These are phyloP conservation scores for Drosophila subpulchrella DNA, from an alignment of 1,140 invertebrate genomes.

Conservation along the genomic window DNA sequence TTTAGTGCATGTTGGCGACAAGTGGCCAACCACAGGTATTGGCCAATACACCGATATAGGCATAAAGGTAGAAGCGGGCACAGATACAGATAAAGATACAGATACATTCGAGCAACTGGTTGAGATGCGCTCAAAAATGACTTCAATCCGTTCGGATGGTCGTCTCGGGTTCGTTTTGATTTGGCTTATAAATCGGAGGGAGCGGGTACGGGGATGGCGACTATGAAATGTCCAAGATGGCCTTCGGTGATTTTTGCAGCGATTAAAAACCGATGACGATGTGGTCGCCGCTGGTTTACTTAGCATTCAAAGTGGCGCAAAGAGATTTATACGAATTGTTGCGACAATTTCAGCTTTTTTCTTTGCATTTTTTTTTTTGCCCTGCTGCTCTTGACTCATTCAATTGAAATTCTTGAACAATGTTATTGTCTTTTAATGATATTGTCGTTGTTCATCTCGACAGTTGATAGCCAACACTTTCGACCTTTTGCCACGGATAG, in stretches of 20 bases:
- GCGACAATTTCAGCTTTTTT: conserved; percentile 40
- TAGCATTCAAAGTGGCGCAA: conserved; percentile 68
- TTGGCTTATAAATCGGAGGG: conserved; percentile 23
- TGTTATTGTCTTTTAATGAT: conserved; percentile 52
- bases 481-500: conserved; percentile 50
- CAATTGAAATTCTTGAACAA: conserved; percentile 50
- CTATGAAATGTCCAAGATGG: conserved; percentile 76
- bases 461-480: conserved; percentile 44
- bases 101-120: conserved; percentile 54
- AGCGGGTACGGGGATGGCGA: conserved; percentile 13
- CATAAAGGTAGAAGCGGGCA: conserved; percentile 22
- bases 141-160: conserved; percentile 65
- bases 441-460: conserved; percentile 39
- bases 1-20: conserved; percentile 28
- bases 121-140: conserved; percentile 74
- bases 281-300: conserved; percentile 55
- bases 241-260: conserved; percentile 74
- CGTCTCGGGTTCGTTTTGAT: conserved; percentile 29
- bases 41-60: conserved; percentile 39
- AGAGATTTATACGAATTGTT: conserved; percentile 63
- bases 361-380: background rate
- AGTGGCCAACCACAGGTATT: conserved; percentile 54
- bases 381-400: conserved; percentile 47
- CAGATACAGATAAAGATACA: conserved; percentile 29
- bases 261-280: conserved; percentile 76